Base-by-base conservation (phyloP, 2,888 invertebrate species). In the Scaptomyza parva region DNA sequence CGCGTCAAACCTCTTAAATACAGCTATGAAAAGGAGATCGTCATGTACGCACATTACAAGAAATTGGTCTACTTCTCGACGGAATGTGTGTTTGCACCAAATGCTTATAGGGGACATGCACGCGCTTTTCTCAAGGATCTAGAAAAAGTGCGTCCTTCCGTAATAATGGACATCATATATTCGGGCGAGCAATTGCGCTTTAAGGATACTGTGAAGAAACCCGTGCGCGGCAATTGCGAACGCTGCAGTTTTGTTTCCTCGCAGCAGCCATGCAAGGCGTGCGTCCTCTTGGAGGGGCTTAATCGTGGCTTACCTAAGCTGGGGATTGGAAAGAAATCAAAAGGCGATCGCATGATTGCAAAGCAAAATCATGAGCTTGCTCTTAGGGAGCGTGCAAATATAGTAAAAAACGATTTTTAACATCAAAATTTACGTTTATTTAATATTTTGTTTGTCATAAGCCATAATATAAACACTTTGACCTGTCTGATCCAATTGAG, bases 1-100 rank as follows among this genome's bases (percentile, higher is more conserved):
- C 93, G 99, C 80, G 98, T 98, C 17, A 99, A 99, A 89, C 99
- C 99, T 0, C 94, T 99, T 39, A 99, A 99, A 90, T 99, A 99
- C 90, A 95, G 98, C 0, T 99, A 99, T 91, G 99, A 99, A 91
- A 99, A 99, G 89, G 99, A 99, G 93, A 99, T 99, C 89, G 99
- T 99, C 0, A 98, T 99, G 97, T 99, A 99, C 92, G 99, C 99
- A 0, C 97, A 99, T 90, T 99, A 97, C 91, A 97, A 97, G 90
- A 96, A 97, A 88, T 92, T 99, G 26, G 95, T 99, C 8, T 99
- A 99, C 91, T 99, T 99, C 92, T 99, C 99, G 2, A 99, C 99
- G 0, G 99, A 99, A 92, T 99, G 99, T 92, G 95, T 98, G 47
- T 99, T 99, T 93, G 97, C 99, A 2, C 99, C 99, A 0, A 98